A percentile compares a stretch with the other conserved stretches of the same genome.
These are phyloP conservation scores for Tylochromis polylepis DNA, from an alignment of 2,113 vertebrate species.

Conservation along the genomic window DNA sequence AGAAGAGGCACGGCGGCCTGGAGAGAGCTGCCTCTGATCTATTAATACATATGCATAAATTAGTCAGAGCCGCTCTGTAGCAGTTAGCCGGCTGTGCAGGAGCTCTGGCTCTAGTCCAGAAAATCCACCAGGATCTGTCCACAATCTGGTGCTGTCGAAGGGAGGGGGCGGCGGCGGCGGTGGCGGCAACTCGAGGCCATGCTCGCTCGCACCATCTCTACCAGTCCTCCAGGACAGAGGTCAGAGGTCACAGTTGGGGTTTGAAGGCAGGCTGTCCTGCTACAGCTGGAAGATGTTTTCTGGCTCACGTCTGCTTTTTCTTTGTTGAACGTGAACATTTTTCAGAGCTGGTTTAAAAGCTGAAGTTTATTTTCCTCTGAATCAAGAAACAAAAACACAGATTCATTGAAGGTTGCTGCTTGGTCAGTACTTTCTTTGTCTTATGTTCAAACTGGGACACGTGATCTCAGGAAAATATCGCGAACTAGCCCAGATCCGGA, in stretches of 20 bases:
- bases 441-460: background rate
- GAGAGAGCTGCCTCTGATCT: constrained; percentile 47
- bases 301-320: background rate
- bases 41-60: constrained; percentile 58
- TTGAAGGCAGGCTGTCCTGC: background rate
- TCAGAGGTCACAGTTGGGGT: background rate
- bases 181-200: background rate
- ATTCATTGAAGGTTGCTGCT: too few relatives aligned
- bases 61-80: constrained; percentile 38
- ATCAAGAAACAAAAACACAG: rapidly evolving
- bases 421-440: too few relatives aligned
- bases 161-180: background rate
- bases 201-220: background rate
- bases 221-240: background rate
- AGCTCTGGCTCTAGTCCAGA: constrained; percentile 19
- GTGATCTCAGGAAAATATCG: rapidly evolving
- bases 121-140: constrained; percentile 24
- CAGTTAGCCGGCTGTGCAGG: constrained; percentile 28
- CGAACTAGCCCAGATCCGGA: background rate
- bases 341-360: background rate
- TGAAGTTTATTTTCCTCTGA: background rate
- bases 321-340: background rate
- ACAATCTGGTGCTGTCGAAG: constrained; percentile 3
- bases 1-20: background rate
- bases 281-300: background rate